These are phyloP conservation scores for Myotis planiceps DNA, from an alignment of 2,797 vertebrate genomes.

Conservation along the genomic window DNA sequence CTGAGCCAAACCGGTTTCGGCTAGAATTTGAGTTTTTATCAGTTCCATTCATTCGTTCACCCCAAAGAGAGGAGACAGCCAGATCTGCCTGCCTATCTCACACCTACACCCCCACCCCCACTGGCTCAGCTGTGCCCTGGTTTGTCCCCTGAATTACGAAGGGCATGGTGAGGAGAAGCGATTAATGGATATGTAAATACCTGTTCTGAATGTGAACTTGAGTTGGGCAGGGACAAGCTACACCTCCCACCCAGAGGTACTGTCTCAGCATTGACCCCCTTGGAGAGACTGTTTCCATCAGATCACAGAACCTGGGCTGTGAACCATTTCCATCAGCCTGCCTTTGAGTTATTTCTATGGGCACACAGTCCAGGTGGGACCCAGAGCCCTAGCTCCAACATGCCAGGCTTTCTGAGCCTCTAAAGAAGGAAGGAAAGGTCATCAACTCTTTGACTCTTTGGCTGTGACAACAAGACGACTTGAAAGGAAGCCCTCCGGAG, in stretches of 20 bases:
- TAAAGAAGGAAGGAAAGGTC: not conserved
- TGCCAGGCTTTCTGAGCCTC: not conserved
- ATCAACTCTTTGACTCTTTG: not conserved
- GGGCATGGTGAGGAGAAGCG: not conserved
- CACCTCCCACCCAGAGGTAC: not conserved
- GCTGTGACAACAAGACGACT: not conserved
- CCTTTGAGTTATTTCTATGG: not conserved
- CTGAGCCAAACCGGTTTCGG: too few species aligned
- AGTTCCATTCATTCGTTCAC: not conserved
- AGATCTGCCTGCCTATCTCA: too few species aligned
- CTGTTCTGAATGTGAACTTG: not conserved
- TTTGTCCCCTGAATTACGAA: not conserved
- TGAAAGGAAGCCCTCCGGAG: not conserved
- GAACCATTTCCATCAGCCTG: rapidly evolving
- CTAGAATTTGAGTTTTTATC: too few species aligned
- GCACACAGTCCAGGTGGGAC: not conserved
- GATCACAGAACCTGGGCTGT: not conserved
- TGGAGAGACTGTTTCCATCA: not conserved
- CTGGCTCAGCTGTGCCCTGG: not conserved
- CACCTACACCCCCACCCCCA: rapidly evolving
- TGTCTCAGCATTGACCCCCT: not conserved
- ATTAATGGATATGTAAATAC: not conserved
- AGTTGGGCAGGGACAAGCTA: not conserved
- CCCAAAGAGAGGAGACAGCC: not conserved
- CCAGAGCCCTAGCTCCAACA: not conserved